Percentiles rank a stretch among this genome's conserved stretches.
Conservation (phyloP, 2,113 vertebrate genomes). For the Trogon surrucura region DNA sequence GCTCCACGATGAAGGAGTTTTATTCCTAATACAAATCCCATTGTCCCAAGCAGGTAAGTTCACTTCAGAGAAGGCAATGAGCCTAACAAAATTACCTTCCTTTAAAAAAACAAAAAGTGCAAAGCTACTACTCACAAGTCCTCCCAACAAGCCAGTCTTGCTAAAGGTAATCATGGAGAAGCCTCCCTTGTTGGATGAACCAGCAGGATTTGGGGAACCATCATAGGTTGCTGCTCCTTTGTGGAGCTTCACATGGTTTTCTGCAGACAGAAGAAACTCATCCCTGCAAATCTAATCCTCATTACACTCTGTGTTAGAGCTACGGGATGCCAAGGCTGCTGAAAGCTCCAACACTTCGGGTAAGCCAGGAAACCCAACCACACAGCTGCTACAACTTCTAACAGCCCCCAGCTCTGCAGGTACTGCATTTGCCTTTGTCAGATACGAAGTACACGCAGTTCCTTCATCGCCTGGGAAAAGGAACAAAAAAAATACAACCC, state of each 20-base stretch:
- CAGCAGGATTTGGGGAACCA: neutral
- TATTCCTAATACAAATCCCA: neutral
- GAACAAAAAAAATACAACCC: neutral
- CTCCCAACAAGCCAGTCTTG: neutral
- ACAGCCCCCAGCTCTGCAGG: neutral
- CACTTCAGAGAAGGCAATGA: neutral
- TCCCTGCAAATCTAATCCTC: neutral
- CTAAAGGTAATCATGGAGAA: neutral
- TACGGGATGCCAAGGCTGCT: neutral
- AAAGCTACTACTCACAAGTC: neutral
- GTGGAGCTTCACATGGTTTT: neutral
- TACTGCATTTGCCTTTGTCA: neutral
- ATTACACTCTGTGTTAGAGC: fast-evolving
- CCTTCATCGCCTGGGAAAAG: neutral
- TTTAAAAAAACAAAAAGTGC: neutral
- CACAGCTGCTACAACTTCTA: fast-evolving
- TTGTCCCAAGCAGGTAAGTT: neutral
- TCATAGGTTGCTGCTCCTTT: neutral
- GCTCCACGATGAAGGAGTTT: neutral
- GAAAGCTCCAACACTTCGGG: neutral
- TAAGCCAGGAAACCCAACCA: neutral
- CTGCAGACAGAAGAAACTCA: neutral
- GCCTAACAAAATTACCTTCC: neutral
- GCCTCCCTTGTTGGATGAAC: neutral
- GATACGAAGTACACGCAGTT: neutral